Percentiles rank a stretch among this genome's conserved stretches.
These are phyloP conservation scores for Bombus consobrinus DNA, from an alignment of 1,140 invertebrate species.

Conservation along the genomic window DNA sequence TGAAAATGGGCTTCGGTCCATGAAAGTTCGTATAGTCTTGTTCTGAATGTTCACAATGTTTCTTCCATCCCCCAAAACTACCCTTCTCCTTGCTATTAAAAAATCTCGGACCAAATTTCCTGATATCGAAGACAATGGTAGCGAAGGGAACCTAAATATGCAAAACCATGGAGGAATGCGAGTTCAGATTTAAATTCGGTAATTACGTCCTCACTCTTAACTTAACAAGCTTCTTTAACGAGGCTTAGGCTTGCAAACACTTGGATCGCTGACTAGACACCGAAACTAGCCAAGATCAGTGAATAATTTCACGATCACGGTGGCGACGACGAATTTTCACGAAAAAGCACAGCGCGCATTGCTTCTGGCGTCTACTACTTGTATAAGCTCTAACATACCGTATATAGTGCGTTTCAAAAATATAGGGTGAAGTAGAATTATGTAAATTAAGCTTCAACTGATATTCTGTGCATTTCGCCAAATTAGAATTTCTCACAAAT, in stretches of 20 bases:
- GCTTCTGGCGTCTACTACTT: not conserved
- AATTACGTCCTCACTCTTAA: not conserved
- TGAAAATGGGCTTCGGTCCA: too few species aligned
- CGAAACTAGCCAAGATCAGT: not conserved
- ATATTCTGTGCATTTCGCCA: too few species aligned
- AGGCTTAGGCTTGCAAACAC: not conserved
- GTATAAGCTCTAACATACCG: not conserved
- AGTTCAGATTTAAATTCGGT: not conserved
- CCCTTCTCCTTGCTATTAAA: too few species aligned
- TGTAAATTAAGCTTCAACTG: too few species aligned
- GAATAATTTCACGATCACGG: conserved; percentile 46
- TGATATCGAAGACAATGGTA: not conserved
- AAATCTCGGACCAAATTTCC: too few species aligned
- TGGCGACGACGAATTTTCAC: conserved; percentile 45
- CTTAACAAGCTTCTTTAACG: conserved; percentile 38
- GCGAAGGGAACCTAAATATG: not conserved
- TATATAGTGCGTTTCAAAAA: not conserved
- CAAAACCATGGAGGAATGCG: not conserved
- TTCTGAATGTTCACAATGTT: not conserved
- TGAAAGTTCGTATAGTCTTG: not conserved
- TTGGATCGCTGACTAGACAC: not conserved
- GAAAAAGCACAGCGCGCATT: conserved; percentile 18
- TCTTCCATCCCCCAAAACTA: not conserved
- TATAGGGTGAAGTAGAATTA: too few species aligned
- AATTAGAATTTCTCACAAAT: too few species aligned